Percentiles rank a stretch among this genome's conserved stretches.
Evolutionary conservation across 1,140 invertebrate species (phyloP).

Genomic region (Drosophila novamexicana): DNA sequence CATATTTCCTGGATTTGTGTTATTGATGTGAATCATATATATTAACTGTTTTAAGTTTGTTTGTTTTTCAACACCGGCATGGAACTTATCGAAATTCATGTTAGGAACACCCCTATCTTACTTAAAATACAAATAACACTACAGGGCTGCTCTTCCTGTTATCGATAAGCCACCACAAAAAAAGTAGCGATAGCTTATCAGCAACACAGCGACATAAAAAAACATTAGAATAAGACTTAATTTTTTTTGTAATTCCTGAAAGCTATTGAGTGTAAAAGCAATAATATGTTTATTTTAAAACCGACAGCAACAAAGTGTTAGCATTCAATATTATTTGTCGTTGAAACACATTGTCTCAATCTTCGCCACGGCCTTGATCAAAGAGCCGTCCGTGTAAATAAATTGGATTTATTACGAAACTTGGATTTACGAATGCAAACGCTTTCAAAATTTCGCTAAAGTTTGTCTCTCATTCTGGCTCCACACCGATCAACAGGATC

Average conservation of each 20-base stretch:
- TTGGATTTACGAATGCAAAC: constrained; percentile 24
- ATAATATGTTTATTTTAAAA: constrained; percentile 2
- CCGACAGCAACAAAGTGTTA: neutral
- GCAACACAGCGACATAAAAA: constrained; percentile 40
- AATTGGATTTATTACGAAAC: constrained; percentile 51
- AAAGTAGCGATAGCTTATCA: constrained; percentile 42
- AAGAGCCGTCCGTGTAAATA: constrained; percentile 34
- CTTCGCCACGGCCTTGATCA: constrained; percentile 21
- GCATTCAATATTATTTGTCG: neutral
- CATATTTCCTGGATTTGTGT: too few relatives aligned
- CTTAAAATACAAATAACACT: neutral
- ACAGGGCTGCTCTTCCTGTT: constrained; percentile 6
- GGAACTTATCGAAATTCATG: too few relatives aligned
- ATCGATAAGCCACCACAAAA: constrained; percentile 39
- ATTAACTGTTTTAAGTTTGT: too few relatives aligned
- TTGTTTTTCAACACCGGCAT: too few relatives aligned
- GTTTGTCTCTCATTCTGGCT: constrained; percentile 1
- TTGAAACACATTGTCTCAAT: neutral
- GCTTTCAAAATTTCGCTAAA: constrained; percentile 10
- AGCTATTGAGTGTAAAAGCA: constrained; percentile 19
- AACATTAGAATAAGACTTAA: constrained; percentile 45
- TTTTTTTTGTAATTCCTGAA: constrained; percentile 33
- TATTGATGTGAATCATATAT: too few relatives aligned
- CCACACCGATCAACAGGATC: constrained; percentile 3
- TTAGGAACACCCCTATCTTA: neutral